Evolutionary conservation across 2,888 invertebrate genomes (phyloP), one percentile per base, ranked within the genome.

Genomic region (Helleia helle): DNA sequence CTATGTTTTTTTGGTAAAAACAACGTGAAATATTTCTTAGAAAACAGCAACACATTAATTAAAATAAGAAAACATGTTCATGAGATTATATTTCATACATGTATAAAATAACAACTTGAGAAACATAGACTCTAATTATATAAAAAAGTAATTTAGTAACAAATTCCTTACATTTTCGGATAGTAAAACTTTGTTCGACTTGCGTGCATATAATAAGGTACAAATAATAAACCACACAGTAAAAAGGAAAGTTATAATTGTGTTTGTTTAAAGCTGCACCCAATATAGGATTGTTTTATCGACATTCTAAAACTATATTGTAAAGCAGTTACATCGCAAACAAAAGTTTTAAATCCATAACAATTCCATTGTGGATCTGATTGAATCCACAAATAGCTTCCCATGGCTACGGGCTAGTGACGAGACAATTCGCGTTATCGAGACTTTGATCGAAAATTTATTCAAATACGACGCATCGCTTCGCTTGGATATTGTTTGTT

Each of bases 341-440:
- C 62, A 62, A 66, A 65, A 60, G 59, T 62, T 69, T 62, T 51
- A 70, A 62, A 49, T 63, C 57, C 64, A 71, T 73, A 69, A 68
- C 65, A 76, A 71, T 68, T 73, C 65, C 62, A 69, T 73, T 73
- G 62, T 65, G 64, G 70, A 72, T 75, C 79, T 79, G 79, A 81
- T 83, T 77, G 72, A 77, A 77, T 71, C 73, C 72, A 71, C 79
- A 77, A 79, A 80, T 76, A 76, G 70, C 70, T 76, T 80, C 75
- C 70, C 74, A 75, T 76, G 66, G 68, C 62, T 63, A 63, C 55
- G 46, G 46, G 38, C 22, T 55, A 72, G 64, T 57, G 65, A 53
- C 56, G 66, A 49, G 49, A 43, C n/a, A 17, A 27, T 43, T 27
- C 36, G 24, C 39, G 44, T 46, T 43, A 49, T 52, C 51, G 43